A percentile compares a stretch with the other conserved stretches of the same genome.
Evolutionary conservation across 2,888 invertebrate species (phyloP).

Genomic region (Abscondita cerata): DNA sequence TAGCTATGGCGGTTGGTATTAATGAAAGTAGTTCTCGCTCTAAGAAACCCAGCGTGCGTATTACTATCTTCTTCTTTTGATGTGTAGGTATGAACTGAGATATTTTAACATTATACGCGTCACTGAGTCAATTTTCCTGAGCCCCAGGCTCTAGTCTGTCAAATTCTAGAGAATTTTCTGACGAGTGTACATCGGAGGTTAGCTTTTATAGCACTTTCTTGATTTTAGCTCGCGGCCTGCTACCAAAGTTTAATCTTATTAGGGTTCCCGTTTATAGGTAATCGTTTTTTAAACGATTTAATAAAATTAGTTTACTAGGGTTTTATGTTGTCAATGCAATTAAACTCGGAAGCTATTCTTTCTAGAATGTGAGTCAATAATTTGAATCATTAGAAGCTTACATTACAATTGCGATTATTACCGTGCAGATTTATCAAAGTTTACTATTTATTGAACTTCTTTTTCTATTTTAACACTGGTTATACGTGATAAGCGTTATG

Average conservation of each 20-base stretch:
- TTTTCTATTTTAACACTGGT: no score
- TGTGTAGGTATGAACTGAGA: constrained; percentile 35
- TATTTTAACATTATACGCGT: constrained; percentile 50
- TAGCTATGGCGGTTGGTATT: constrained; percentile 39
- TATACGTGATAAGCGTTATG: no score
- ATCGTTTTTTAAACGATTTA: constrained; percentile 20
- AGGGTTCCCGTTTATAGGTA: constrained; percentile 23
- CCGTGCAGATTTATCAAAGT: no score
- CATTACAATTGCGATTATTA: no score
- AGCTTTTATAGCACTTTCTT: constrained; percentile 44
- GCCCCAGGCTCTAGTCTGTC: constrained; percentile 48
- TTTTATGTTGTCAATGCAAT: neutral
- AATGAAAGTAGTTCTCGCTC: constrained; percentile 34
- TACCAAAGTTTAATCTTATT: constrained; percentile 35
- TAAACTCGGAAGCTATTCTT: no score
- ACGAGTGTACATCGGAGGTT: constrained; percentile 37
- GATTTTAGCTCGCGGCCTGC: constrained; percentile 35
- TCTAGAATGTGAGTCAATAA: no score
- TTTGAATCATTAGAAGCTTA: no score
- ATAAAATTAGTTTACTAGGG: constrained; percentile 20
- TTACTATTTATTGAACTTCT: no score
- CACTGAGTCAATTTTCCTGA: constrained; percentile 51
- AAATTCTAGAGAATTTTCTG: constrained; percentile 42
- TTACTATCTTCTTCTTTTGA: constrained; percentile 32
- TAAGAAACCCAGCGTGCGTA: constrained; percentile 3